Evolutionary conservation across 2,888 invertebrate species (phyloP).

Genomic region (Branchipolynoe longqiensis): DNA sequence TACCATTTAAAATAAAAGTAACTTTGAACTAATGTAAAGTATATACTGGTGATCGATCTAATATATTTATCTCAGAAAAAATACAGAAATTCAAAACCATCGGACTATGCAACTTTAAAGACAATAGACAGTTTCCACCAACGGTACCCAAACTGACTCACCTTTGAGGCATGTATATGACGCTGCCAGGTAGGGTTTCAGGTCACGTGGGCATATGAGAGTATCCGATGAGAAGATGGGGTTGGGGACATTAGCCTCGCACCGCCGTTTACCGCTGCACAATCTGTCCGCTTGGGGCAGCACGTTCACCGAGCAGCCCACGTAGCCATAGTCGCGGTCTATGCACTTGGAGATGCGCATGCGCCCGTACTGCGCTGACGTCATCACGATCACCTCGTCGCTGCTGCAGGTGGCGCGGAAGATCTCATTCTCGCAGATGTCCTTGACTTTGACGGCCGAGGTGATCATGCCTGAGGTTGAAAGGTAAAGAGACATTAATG

Average conservation of each 20-base stretch:
- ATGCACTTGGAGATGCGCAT: constrained; percentile 54
- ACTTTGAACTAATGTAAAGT: no score
- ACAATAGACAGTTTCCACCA: no score
- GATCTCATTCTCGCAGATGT: constrained; percentile 50
- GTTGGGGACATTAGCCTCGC: constrained; percentile 13
- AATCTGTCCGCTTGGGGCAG: not conserved
- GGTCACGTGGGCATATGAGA: constrained; percentile 21
- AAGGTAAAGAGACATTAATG: no score
- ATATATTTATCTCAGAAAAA: no score
- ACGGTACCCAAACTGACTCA: no score
- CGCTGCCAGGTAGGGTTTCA: constrained; percentile 57
- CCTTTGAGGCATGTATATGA: constrained; percentile 53
- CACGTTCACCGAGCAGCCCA: constrained; percentile 56
- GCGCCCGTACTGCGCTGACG: constrained; percentile 48
- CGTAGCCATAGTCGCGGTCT: constrained; percentile 59
- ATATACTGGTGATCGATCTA: no score
- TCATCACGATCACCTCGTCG: constrained; percentile 55
- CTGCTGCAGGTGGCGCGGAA: constrained; percentile 50
- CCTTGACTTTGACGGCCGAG: no score
- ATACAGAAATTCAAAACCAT: no score
- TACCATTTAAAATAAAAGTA: no score
- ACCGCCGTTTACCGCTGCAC: constrained; percentile 36
- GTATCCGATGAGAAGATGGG: constrained; percentile 3
- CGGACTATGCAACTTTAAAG: no score
- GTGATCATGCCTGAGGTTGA: no score